Percentiles rank a stretch among this genome's conserved stretches.
These are phyloP conservation scores for Albula goreensis DNA, from an alignment of 2,113 vertebrate species.

Conservation along the genomic window DNA sequence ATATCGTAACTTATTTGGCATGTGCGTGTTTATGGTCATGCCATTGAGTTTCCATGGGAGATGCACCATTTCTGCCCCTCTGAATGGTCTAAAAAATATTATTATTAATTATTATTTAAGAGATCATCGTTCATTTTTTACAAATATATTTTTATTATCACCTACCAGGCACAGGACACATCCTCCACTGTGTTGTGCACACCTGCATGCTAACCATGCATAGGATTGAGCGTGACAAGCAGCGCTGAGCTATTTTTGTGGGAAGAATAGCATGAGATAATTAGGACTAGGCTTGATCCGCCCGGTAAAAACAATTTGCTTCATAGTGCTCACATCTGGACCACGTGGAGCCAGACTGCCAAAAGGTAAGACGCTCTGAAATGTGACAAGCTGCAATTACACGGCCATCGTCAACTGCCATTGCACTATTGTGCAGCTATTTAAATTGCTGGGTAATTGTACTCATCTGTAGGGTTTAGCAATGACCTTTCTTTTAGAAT, in stretches of 20 bases:
- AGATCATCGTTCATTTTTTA: no score
- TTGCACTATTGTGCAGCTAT: background rate
- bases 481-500: constrained; percentile 2
- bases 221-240: background rate
- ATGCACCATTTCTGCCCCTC: no score
- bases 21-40: no score
- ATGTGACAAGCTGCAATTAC: constrained; percentile 24
- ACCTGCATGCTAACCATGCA: background rate
- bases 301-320: background rate
- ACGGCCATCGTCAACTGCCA: constrained; percentile 5
- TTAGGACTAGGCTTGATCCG: background rate
- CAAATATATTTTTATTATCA: no score
- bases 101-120: no score
- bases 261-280: background rate
- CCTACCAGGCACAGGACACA: background rate
- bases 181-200: background rate
- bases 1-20: no score
- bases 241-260: background rate
- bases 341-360: background rate
- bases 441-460: constrained; percentile 14
- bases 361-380: constrained; percentile 1
- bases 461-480: background rate
- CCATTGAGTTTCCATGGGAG: no score
- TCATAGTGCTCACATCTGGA: background rate
- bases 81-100: no score